A percentile compares a stretch with the other conserved stretches of the same genome.
Conservation (phyloP, 23 tunicate genomes). For the Ciona savignyi region DNA sequence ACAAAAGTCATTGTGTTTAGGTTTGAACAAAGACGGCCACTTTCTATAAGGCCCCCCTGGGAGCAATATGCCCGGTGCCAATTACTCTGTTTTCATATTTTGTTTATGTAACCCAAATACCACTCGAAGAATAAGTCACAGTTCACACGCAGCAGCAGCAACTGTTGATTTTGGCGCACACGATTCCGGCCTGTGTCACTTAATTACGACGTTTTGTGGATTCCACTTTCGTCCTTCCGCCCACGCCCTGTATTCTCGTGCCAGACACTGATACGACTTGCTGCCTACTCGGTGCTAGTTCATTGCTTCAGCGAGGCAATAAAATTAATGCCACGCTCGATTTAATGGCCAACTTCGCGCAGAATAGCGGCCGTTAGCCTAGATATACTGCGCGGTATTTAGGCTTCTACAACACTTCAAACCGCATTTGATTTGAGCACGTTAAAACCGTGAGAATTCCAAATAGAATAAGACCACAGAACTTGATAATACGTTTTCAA, state of each 20-base stretch:
- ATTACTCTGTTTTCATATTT: not conserved
- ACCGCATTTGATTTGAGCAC: not conserved
- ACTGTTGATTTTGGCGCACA: not conserved
- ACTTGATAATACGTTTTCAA: not conserved
- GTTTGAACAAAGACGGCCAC: not conserved
- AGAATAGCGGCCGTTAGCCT: not conserved
- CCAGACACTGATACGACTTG: too few species aligned
- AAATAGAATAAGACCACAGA: not conserved
- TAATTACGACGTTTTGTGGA: too few species aligned
- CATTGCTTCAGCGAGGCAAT: not conserved
- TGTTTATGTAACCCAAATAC: not conserved
- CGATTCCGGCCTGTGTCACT: too few species aligned
- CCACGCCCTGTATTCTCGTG: too few species aligned
- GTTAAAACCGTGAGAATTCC: not conserved
- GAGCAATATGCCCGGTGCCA: not conserved
- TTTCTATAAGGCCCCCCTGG: conserved; percentile 1
- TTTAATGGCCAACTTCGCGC: not conserved
- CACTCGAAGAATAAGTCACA: not conserved
- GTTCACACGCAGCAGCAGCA: not conserved
- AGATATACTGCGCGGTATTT: not conserved
- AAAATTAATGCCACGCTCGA: not conserved
- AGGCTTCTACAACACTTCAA: conserved; percentile 14
- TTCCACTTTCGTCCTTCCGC: too few species aligned
- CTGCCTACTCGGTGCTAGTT: not conserved
- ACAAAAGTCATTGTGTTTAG: not conserved